Conservation (phyloP, 1,140 invertebrate genomes). For the Orius insidiosus region DNA sequence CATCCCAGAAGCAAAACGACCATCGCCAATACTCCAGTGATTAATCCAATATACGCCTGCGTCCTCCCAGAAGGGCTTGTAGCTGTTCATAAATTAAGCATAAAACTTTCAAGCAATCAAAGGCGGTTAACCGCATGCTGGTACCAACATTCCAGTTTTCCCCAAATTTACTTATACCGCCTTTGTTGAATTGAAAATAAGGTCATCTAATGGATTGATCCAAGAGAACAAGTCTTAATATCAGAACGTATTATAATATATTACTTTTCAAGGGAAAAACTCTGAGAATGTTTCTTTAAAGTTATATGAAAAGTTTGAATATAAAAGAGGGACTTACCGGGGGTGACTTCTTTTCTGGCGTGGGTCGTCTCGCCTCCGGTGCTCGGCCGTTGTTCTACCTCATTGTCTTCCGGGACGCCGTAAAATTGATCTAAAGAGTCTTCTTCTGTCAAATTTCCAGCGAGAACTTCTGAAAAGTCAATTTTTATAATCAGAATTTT, state of each 20-base stretch:
- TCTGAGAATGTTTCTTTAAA: too few species aligned
- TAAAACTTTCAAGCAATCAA: background rate
- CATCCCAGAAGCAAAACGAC: constrained; percentile 45
- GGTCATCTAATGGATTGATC: too few species aligned
- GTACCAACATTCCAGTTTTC: background rate
- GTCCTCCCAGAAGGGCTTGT: constrained; percentile 44
- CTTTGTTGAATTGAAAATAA: too few species aligned
- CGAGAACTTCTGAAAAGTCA: constrained; percentile 24
- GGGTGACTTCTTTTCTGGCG: constrained; percentile 24
- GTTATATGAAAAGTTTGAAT: too few species aligned
- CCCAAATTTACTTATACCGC: too few species aligned
- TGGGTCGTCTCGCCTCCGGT: constrained; percentile 27
- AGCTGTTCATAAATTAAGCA: too few species aligned
- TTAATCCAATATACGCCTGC: constrained; percentile 57
- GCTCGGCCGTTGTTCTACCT: constrained; percentile 22
- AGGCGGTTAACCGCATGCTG: background rate
- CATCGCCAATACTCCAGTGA: constrained; percentile 59
- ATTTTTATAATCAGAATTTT: too few species aligned
- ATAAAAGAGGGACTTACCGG: too few species aligned
- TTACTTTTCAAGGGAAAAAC: too few species aligned
- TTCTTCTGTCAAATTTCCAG: constrained; percentile 30
- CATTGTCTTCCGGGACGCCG: constrained; percentile 22
- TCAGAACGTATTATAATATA: too few species aligned
- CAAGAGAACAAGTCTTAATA: too few species aligned
- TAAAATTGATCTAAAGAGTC: constrained; percentile 30